Evolutionary conservation across 1,140 invertebrate genomes (phyloP).

Genomic region (Pseudoatta argentina): DNA sequence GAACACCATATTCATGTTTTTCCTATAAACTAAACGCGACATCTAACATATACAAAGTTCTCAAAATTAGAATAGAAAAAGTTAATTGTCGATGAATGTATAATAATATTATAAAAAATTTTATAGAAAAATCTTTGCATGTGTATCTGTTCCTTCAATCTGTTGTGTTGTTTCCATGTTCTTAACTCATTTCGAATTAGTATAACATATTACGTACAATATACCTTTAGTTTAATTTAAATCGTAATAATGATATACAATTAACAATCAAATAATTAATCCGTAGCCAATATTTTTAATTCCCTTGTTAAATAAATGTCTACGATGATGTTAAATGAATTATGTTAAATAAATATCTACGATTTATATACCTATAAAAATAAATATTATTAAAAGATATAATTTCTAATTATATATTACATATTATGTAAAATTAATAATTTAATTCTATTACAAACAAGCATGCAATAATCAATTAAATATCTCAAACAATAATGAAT

Average conservation of each 20-base stretch:
- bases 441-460: neutral
- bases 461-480: too few species aligned
- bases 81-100: neutral
- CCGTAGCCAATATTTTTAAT: neutral
- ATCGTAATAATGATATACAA: neutral
- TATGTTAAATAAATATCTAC: neutral
- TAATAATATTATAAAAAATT: slow-evolving; percentile 1
- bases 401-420: neutral
- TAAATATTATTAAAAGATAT: neutral
- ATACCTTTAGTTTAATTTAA: neutral
- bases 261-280: neutral
- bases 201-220: neutral
- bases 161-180: neutral
- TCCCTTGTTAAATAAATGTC: neutral
- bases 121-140: neutral
- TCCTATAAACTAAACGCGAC: neutral
- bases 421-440: neutral
- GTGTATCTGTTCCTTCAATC: neutral
- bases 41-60: neutral
- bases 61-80: neutral
- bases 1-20: too few species aligned
- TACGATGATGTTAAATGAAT: neutral
- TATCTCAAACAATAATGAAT: neutral
- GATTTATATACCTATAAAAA: neutral
- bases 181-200: neutral